Evolutionary conservation across 2,797 vertebrate species (phyloP), one percentile per base, ranked within the genome.

Genomic region (Delichon dasypus): DNA sequence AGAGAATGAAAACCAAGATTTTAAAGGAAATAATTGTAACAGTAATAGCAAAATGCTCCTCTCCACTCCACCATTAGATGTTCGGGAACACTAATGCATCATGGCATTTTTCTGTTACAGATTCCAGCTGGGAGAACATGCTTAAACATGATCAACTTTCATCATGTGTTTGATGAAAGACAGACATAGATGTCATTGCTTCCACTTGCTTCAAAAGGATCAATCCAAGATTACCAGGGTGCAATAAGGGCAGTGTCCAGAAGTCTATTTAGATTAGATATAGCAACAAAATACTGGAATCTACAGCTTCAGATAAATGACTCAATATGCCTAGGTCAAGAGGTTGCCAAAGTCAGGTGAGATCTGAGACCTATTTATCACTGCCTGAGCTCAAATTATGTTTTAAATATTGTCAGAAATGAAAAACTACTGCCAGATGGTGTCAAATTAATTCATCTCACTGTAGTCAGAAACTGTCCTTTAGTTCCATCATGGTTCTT

Each of bases 361-460:
- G 98, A 97, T 93, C 95, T 96, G 95, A 96, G 96, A 96, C 94
- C 90, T 97, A 98, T 98, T 98, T 98, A 98, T 98, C 98, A 98
- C 96, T 91, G 97, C 96, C 96, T 93, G 94, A 97, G 97, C 96
- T 98, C 98, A 97, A 98, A 98, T 97, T 97, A 98, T 97, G 97
- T 98, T 98, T 98, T 98, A 98, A 97, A 98, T 96, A 94, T 97
- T 97, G 96, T 98, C 98, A 98, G 95, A 97, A 97, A 97, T 97
- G 97, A 97, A 97, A 97, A 98, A 97, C 97, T 98, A 97, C 97
- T 97, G 97, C 96, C 97, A 97, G 98, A 98, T 97, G 96, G 95
- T 97, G 94, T 96, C 96, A 95, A 86, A 94, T 94, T 96, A 95
- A 97, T 97, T 94, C 71, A 57, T 95, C 92, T 94, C 60, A 2